Base-by-base conservation (phyloP, 2,113 vertebrate species). In the Circaetus cinerascens region DNA sequence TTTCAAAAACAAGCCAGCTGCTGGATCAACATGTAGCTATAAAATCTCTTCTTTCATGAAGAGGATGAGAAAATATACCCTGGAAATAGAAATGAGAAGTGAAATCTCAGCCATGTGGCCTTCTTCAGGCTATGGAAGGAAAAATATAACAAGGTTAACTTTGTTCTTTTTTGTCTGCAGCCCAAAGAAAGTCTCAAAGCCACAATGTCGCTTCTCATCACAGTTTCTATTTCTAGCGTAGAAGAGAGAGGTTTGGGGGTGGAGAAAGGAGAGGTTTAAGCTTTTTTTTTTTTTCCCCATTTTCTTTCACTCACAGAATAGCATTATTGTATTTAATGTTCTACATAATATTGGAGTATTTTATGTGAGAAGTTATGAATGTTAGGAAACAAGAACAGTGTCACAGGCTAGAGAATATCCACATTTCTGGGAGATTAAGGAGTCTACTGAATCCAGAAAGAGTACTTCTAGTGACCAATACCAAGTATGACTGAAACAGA, bases 21-120 rank as follows among this genome's bases (percentile, higher is more conserved):
- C 96, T 95, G 90, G 90, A 97, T 97, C 97, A 97, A 97, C 97
- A 95, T 6, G 11, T 71, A 87, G 17, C 84, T 97, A 53, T 86
- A 94, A 98, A 98, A 97, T 91, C 50, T 19, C 32, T 69, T 92
- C 15, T 88, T 94, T 77, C 60, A 77, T 71, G 45, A 80, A 96
- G 91, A 95, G 60, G 62, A 62, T 88, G 41, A 79, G 38, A 97
- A 94, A 96, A 95, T 95, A 95, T 79, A 94, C 34, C 59, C 56
- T 94, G 93, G 91, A 97, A 98, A 97, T 88, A 92, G 92, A 92
- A 98, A 97, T 94, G 62, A 98, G 88, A 90, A 97, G 72, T 67
- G 93, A 97, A 94, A 96, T 84, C 85, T 95, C 79, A 88, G 74
- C 78, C 88, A 77, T 19, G 43, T 96, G 93, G 94, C 89, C 94